These are phyloP conservation scores for Epizoanthus ramosus DNA, from an alignment of 92 coral and sea anemone species.

Conservation along the genomic window DNA sequence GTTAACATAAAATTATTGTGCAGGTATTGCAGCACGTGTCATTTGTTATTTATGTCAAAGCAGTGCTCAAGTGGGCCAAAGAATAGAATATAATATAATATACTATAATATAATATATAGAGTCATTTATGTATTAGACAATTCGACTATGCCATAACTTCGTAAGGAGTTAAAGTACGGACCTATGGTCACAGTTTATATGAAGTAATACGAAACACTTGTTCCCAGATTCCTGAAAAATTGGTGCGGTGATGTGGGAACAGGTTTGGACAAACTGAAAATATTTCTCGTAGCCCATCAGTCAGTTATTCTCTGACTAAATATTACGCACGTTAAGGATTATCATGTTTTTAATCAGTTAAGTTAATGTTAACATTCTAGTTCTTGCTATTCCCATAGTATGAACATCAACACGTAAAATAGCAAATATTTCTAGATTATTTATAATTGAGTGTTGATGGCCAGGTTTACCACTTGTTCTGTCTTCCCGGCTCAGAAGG, in stretches of 20 bases:
- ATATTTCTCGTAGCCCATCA: neutral
- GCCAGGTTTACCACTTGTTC: neutral
- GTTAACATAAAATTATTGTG: slow-evolving; percentile 1
- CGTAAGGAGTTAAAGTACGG: slow-evolving; percentile 90
- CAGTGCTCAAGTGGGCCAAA: slow-evolving; percentile 36
- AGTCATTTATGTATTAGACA: slow-evolving; percentile 35
- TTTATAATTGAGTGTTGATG: slow-evolving; percentile 20
- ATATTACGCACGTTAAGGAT: no score
- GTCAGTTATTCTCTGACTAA: no score
- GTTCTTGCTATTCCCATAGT: neutral
- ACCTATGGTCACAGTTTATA: slow-evolving; percentile 73
- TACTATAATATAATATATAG: slow-evolving; percentile 28
- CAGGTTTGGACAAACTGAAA: neutral
- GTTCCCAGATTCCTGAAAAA: neutral
- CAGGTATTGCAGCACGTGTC: slow-evolving; percentile 6
- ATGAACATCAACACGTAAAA: slow-evolving; percentile 7
- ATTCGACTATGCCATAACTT: slow-evolving; percentile 71
- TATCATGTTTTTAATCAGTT: no score
- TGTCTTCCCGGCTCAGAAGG: neutral
- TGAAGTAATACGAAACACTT: neutral
- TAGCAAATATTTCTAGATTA: neutral
- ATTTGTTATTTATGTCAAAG: slow-evolving; percentile 44
- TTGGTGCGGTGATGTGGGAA: slow-evolving; percentile 1
- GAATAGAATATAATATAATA: slow-evolving; percentile 36
- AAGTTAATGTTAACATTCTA: no score